phyloP scores from a whole-genome alignment of 2,797 vertebrate genomes.

The Phalloptychus januarius region DNA sequence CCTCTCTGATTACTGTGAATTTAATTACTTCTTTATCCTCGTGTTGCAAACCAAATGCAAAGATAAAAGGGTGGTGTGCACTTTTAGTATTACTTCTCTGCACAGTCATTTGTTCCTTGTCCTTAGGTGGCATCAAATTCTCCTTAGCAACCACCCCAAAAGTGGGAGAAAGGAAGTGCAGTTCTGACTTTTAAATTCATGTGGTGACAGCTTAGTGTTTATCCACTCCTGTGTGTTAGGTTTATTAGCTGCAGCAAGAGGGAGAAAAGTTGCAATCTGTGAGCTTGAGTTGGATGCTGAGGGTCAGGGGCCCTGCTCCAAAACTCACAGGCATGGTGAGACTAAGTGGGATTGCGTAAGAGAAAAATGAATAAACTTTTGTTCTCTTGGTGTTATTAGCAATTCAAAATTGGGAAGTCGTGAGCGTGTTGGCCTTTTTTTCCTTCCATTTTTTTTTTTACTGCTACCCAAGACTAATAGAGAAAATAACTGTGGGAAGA shows the following conservation, averaged over 20 bases:
- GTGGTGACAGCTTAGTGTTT: conserved; percentile 22
- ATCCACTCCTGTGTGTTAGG: conserved; percentile 14
- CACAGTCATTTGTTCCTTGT: conserved; percentile 27
- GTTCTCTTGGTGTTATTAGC: conserved; percentile 48
- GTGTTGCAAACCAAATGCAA: conserved; percentile 19
- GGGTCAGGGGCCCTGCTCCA: conserved; percentile 36
- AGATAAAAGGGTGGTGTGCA: neutral
- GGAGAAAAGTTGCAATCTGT: conserved; percentile 21
- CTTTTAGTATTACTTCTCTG: conserved; percentile 21
- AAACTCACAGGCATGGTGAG: conserved; percentile 22
- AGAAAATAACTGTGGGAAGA: conserved; percentile 31
- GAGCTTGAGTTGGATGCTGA: conserved; percentile 2
- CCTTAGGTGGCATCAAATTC: conserved; percentile 32
- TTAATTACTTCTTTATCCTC: conserved; percentile 12
- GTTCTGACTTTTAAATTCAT: conserved; percentile 27
- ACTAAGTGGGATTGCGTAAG: conserved; percentile 59
- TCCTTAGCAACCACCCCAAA: conserved; percentile 56
- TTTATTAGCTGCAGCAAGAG: conserved; percentile 26
- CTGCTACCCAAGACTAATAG: neutral
- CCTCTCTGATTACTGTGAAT: conserved; percentile 10
- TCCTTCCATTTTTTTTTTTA: neutral
- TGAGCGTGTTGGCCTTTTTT: conserved; percentile 32
- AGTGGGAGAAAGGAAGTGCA: conserved; percentile 13
- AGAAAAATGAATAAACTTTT: conserved; percentile 62
- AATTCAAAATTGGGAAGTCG: conserved; percentile 58